These are phyloP conservation scores for Megaceryle maxima DNA, from an alignment of 2,113 vertebrate genomes.

Conservation along the genomic window DNA sequence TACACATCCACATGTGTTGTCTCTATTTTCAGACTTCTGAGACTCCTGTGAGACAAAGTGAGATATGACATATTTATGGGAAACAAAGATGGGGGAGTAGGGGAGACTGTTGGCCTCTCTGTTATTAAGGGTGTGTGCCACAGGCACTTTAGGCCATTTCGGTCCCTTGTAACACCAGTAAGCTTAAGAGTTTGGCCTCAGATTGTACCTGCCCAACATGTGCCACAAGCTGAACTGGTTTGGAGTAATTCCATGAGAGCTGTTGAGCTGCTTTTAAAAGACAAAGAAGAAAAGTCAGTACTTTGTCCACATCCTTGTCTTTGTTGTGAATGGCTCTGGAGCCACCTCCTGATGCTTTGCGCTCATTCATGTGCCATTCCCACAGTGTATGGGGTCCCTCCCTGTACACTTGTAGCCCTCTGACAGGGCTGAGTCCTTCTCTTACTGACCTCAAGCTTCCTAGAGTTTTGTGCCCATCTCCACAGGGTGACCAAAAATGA, in stretches of 20 bases:
- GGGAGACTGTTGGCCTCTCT: not conserved
- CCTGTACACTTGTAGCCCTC: not conserved
- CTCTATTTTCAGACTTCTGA: not conserved
- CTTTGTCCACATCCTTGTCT: not conserved
- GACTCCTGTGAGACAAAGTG: not conserved
- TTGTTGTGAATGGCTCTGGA: not conserved
- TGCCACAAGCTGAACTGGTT: not conserved
- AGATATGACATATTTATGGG: not conserved
- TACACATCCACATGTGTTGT: not conserved
- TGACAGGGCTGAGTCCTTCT: not conserved
- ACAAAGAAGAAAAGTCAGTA: not conserved
- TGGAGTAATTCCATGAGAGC: not conserved
- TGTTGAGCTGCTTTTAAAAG: not conserved
- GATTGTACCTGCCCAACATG: rapidly evolving
- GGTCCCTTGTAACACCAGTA: not conserved
- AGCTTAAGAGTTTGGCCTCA: not conserved
- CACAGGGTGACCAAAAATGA: not conserved
- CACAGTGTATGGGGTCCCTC: rapidly evolving
- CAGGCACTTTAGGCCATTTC: not conserved
- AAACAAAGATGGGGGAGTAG: not conserved
- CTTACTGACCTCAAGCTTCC: not conserved
- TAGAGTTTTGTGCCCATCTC: not conserved
- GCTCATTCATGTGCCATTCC: rapidly evolving
- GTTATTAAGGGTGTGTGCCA: not conserved
- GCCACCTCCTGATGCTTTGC: not conserved